phyloP scores from a whole-genome alignment of 2,888 invertebrate genomes.

The Andrena dorsata region DNA sequence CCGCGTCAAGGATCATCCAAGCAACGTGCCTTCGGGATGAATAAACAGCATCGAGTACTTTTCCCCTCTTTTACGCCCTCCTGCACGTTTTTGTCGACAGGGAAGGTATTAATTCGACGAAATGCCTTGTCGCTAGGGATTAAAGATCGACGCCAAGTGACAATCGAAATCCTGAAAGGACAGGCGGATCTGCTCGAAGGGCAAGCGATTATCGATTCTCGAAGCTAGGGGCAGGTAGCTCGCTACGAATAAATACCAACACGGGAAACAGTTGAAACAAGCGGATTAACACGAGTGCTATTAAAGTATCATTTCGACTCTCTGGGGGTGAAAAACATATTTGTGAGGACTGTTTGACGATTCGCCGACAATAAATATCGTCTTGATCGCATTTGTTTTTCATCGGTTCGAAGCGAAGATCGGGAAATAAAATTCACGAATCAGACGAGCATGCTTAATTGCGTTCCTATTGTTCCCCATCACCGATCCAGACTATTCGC shows the following conservation, averaged over 20 bases:
- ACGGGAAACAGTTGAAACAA: slow-evolving; percentile 1
- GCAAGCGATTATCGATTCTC: slow-evolving; percentile 9
- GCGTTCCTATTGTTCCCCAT: slow-evolving; percentile 33
- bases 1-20: not conserved
- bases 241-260: not conserved
- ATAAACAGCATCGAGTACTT: not conserved
- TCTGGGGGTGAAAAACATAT: slow-evolving; percentile 20
- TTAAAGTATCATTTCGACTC: slow-evolving; percentile 25
- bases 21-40: not conserved
- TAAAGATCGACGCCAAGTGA: slow-evolving; percentile 13
- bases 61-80: too few species aligned
- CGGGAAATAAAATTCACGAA: slow-evolving; percentile 18
- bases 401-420: not conserved
- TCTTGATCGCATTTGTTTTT: slow-evolving; percentile 31
- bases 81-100: not conserved
- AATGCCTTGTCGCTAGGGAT: slow-evolving; percentile 7
- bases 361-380: slow-evolving; percentile 34
- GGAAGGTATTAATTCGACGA: not conserved
- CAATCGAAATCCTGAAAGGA: not conserved
- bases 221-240: not conserved
- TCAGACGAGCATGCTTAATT: slow-evolving; percentile 33
- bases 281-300: slow-evolving; percentile 17
- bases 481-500: not conserved
- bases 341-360: slow-evolving; percentile 24
- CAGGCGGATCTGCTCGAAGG: not conserved